Evolutionary conservation across 1,140 invertebrate genomes (phyloP).

Genomic region (Yoshiicerus persimilis): DNA sequence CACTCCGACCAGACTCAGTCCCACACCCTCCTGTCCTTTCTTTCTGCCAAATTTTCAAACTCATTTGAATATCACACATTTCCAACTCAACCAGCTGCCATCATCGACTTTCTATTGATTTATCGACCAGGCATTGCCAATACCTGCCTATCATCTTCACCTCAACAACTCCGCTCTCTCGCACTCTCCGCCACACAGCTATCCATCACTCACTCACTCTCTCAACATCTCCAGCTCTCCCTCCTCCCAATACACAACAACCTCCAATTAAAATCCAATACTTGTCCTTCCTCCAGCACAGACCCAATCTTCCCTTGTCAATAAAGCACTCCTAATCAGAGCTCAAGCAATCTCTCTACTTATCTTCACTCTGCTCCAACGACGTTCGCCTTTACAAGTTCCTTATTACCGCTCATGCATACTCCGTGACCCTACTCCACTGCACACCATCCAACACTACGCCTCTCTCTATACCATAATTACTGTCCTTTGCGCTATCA

Average conservation of each 20-base stretch:
- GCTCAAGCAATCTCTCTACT: not conserved
- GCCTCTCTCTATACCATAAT: no score
- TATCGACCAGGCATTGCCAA: slow-evolving; percentile 38
- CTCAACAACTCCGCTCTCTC: not conserved
- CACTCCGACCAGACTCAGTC: not conserved
- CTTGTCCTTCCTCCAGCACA: not conserved
- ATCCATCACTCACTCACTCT: not conserved
- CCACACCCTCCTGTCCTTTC: not conserved
- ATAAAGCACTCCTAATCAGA: not conserved
- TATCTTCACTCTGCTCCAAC: not conserved
- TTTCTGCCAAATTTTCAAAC: slow-evolving; percentile 34
- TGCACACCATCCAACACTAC: no score
- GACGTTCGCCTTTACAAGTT: not conserved
- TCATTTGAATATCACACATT: slow-evolving; percentile 34
- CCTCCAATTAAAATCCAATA: no score
- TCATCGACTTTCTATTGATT: slow-evolving; percentile 46
- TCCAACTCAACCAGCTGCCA: slow-evolving; percentile 27
- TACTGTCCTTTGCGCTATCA: no score
- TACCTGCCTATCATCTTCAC: slow-evolving; percentile 39
- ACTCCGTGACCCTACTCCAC: no score
- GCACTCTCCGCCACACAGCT: not conserved
- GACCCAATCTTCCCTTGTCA: not conserved
- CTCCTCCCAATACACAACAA: no score
- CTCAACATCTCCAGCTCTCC: not conserved
- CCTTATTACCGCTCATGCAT: no score